Conservation (phyloP, 2,888 invertebrate genomes). For the Maniola hyperantus region DNA sequence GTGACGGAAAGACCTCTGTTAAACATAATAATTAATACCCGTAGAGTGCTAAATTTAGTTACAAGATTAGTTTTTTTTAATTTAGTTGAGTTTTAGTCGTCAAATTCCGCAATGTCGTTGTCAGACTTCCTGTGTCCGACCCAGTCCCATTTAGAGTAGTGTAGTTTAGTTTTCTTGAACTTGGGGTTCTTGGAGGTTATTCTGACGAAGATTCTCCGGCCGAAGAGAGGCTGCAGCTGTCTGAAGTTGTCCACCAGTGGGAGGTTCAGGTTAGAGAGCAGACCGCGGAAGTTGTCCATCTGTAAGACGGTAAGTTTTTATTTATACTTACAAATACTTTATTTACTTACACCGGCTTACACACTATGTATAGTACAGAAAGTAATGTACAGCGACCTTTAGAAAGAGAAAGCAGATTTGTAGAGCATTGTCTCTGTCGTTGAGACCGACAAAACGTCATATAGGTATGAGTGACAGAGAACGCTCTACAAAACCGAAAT, state of each 20-base stretch:
- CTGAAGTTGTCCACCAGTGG: slow-evolving; percentile 88
- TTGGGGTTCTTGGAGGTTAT: slow-evolving; percentile 81
- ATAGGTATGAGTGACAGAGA: too few relatives aligned
- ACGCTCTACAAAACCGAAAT: too few relatives aligned
- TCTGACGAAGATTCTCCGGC: slow-evolving; percentile 85
- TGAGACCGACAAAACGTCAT: too few relatives aligned
- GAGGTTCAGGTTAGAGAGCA: slow-evolving; percentile 84
- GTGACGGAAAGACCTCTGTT: background rate
- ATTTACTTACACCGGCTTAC: too few relatives aligned
- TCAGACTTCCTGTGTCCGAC: slow-evolving; percentile 79
- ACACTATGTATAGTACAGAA: too few relatives aligned
- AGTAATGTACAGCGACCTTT: too few relatives aligned
- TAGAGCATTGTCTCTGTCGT: too few relatives aligned
- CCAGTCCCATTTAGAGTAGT: slow-evolving; percentile 86
- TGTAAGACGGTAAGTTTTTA: slow-evolving; percentile 50
- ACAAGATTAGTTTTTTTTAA: slow-evolving; percentile 43
- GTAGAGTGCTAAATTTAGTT: slow-evolving; percentile 45
- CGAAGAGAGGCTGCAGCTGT: slow-evolving; percentile 85
- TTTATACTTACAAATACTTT: background rate
- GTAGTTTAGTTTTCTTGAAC: slow-evolving; percentile 82
- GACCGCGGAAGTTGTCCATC: slow-evolving; percentile 85
- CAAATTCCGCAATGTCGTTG: slow-evolving; percentile 74
- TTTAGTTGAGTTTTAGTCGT: slow-evolving; percentile 54
- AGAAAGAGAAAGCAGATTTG: too few relatives aligned
- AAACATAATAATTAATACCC: slow-evolving; percentile 52